phyloP scores from a whole-genome alignment of 1,140 invertebrate genomes.

The Linepithema humile region DNA sequence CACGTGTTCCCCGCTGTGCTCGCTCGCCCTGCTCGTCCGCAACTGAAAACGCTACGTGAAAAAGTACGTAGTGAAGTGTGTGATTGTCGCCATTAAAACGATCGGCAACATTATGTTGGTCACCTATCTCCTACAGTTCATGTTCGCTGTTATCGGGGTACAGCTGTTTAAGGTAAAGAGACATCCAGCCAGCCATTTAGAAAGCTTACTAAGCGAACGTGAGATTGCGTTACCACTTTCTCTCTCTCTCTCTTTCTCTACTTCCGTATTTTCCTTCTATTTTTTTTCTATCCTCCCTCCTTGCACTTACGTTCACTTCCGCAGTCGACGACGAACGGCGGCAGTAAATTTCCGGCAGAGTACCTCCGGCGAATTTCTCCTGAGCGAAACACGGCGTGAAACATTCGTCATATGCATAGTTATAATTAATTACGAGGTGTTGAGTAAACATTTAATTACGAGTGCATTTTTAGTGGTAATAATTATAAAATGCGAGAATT shows the following conservation, averaged over 20 bases:
- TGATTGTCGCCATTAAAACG: constrained; percentile 99
- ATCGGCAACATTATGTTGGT: constrained; percentile 99
- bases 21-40: constrained; percentile 81
- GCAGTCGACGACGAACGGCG: constrained; percentile 3
- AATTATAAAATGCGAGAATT: neutral
- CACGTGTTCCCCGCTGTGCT: constrained; percentile 81
- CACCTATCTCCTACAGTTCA: constrained; percentile 99
- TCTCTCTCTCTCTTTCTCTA: constrained; percentile 9
- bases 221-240: constrained; percentile 49
- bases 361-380: constrained; percentile 23
- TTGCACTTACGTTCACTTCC: neutral
- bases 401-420: neutral
- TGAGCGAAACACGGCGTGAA: constrained; percentile 32
- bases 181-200: constrained; percentile 70
- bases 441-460: neutral
- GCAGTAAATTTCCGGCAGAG: constrained; percentile 28
- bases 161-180: constrained; percentile 99
- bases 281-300: neutral
- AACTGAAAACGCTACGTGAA: constrained; percentile 78
- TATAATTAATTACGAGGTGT: neutral
- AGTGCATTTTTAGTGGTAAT: neutral
- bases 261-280: neutral
- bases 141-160: constrained; percentile 99
- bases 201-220: constrained; percentile 63
- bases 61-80: constrained; percentile 99